Evolutionary conservation across 2,113 vertebrate species (phyloP).

Genomic region (Istiophorus platypterus): DNA sequence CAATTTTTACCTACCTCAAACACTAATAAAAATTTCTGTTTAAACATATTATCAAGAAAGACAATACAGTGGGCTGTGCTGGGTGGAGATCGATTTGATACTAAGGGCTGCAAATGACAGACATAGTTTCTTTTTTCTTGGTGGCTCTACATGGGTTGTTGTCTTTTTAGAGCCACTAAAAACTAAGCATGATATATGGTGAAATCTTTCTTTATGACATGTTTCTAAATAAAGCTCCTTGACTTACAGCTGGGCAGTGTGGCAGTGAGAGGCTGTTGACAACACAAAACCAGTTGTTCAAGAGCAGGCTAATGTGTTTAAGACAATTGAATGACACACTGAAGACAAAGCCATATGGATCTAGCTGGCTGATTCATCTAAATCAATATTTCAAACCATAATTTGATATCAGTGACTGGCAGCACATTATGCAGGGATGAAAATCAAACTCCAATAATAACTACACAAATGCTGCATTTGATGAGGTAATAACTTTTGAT

Average conservation of each 20-base stretch:
- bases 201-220: not conserved
- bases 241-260: not conserved
- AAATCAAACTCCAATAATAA: conserved; percentile 24
- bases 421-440: conserved; percentile 1
- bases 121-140: not conserved
- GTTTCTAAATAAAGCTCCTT: not conserved
- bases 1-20: too few relatives aligned
- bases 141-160: not conserved
- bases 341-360: not conserved
- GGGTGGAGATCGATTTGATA: not conserved
- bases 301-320: not conserved
- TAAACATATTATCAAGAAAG: conserved; percentile 12
- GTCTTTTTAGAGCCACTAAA: not conserved
- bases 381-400: not conserved
- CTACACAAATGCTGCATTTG: conserved; percentile 33
- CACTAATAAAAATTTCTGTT: conserved; percentile 13
- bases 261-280: not conserved
- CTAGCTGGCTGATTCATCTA: not conserved
- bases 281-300: not conserved
- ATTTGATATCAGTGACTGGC: not conserved
- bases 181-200: not conserved
- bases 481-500: too few relatives aligned
- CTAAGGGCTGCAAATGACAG: not conserved
- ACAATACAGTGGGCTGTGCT: not conserved
- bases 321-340: conserved; percentile 12